phyloP scores from a whole-genome alignment of 2,888 invertebrate genomes.

The Trilocha varians region DNA sequence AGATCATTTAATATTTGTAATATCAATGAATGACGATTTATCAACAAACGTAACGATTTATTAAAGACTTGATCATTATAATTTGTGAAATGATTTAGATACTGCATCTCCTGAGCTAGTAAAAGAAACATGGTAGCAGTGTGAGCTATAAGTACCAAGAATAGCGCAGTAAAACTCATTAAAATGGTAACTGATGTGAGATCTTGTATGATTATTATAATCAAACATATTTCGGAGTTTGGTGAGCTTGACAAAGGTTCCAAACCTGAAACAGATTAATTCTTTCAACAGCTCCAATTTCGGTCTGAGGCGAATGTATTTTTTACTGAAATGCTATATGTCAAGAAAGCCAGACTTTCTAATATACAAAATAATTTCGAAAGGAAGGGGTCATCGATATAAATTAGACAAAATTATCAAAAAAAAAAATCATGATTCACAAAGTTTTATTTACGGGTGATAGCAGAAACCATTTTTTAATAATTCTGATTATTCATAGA shows the following conservation, averaged over 20 bases:
- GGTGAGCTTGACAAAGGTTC: constrained; percentile 18
- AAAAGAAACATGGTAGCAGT: constrained; percentile 25
- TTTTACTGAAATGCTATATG: not conserved
- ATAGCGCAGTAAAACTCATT: constrained; percentile 20
- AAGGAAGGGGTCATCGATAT: no score
- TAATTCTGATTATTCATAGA: no score
- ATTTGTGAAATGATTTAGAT: constrained; percentile 11
- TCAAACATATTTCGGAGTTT: constrained; percentile 23
- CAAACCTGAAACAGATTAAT: constrained; percentile 17
- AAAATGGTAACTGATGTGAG: constrained; percentile 18
- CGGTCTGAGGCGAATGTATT: no score
- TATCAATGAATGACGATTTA: constrained; percentile 19
- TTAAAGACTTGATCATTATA: constrained; percentile 5
- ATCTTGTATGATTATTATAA: constrained; percentile 22
- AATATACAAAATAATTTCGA: no score
- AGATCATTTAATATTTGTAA: constrained; percentile 23
- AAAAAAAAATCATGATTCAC: no score
- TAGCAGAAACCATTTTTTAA: no score
- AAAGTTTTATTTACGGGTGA: no score
- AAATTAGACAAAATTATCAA: no score
- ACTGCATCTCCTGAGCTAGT: constrained; percentile 21
- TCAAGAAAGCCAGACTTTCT: no score
- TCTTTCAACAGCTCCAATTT: no score
- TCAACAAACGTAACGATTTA: constrained; percentile 15
- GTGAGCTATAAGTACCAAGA: constrained; percentile 28